phyloP scores from a whole-genome alignment of 2,797 vertebrate genomes.

The Chelon labrosus region DNA sequence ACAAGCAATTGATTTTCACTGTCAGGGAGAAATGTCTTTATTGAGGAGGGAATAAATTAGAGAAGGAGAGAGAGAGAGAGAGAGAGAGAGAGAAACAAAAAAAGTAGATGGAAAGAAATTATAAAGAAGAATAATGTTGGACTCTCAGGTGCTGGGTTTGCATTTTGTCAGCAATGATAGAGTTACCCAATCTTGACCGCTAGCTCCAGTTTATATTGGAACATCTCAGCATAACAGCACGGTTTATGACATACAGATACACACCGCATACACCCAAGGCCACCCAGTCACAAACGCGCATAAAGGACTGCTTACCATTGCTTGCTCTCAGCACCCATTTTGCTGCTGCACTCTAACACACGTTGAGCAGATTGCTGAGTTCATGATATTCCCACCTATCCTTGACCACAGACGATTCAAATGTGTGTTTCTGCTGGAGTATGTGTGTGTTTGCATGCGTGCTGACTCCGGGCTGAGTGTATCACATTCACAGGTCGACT shows the following conservation, averaged over 20 bases:
- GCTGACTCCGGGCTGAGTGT: conserved; percentile 25
- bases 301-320: conserved; percentile 53
- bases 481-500: conserved; percentile 50
- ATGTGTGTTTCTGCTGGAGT: conserved; percentile 30
- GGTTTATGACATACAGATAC: conserved; percentile 47
- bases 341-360: conserved; percentile 54
- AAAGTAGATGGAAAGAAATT: conserved; percentile 10
- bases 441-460: conserved; percentile 1
- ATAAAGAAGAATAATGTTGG: conserved; percentile 18
- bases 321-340: conserved; percentile 55
- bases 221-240: conserved; percentile 58
- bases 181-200: conserved; percentile 60
- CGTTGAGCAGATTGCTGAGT: conserved; percentile 69
- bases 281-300: conserved; percentile 20
- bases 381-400: conserved; percentile 48
- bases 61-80: conserved; percentile 15
- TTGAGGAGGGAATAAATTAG: conserved; percentile 34
- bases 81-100: neutral
- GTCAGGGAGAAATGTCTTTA: conserved; percentile 52
- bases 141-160: conserved; percentile 24
- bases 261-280: conserved; percentile 22
- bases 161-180: conserved; percentile 60
- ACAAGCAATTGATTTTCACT: conserved; percentile 64
- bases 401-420: conserved; percentile 42
- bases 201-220: conserved; percentile 57